A percentile compares a stretch with the other conserved stretches of the same genome.
These are phyloP conservation scores for Rhinoderma darwinii DNA, from an alignment of 2,113 vertebrate genomes.

Conservation along the genomic window DNA sequence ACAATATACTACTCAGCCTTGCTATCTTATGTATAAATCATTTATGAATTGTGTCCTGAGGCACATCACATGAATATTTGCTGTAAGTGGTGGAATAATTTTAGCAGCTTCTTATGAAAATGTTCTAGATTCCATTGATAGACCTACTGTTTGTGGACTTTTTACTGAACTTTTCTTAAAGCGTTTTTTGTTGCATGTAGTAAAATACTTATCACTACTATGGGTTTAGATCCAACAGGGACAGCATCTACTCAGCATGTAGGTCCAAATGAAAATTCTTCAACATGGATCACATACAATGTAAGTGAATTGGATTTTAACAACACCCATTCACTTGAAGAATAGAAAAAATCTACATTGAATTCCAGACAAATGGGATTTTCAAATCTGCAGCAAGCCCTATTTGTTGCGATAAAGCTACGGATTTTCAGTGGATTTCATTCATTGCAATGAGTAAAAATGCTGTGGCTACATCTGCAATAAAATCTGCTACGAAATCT, in stretches of 20 bases:
- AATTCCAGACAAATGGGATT: no score
- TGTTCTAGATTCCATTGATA: neutral
- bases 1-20: constrained; percentile 19
- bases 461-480: no score
- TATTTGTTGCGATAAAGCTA: no score
- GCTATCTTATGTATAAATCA: constrained; percentile 29
- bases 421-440: no score
- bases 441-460: no score
- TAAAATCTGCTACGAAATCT: no score
- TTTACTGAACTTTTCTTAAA: neutral
- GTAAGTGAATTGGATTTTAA: no score
- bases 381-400: no score
- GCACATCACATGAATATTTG: constrained; percentile 26
- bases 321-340: no score
- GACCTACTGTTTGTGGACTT: neutral
- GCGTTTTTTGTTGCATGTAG: neutral
- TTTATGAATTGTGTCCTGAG: neutral
- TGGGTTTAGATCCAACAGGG: neutral
- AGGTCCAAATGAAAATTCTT: neutral
- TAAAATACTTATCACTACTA: neutral
- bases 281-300: no score
- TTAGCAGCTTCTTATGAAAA: constrained; percentile 1
- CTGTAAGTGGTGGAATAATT: constrained; percentile 12
- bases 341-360: no score
- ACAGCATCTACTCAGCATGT: neutral